These are phyloP conservation scores for Hemicrepidius hirtus DNA, from an alignment of 2,888 invertebrate genomes.

Conservation along the genomic window DNA sequence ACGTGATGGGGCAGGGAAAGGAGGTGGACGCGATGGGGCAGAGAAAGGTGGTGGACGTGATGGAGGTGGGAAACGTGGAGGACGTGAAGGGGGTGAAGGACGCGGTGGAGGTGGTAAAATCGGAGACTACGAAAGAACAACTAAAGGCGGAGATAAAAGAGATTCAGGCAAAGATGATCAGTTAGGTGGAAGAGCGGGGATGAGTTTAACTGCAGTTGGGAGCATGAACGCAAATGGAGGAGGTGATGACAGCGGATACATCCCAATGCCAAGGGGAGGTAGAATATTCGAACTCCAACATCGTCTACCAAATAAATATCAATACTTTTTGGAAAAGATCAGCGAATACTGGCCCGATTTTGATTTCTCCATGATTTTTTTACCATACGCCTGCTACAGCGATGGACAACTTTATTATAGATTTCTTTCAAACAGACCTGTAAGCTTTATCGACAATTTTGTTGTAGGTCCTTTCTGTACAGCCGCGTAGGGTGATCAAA, in stretches of 20 bases:
- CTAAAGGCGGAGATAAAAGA: not conserved
- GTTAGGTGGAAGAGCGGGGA: too few species aligned
- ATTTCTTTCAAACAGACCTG: slow-evolving; percentile 59
- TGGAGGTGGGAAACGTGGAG: too few species aligned
- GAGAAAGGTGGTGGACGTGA: too few species aligned
- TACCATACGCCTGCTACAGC: slow-evolving; percentile 66
- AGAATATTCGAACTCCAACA: slow-evolving; percentile 10
- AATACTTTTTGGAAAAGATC: slow-evolving; percentile 63
- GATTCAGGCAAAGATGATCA: not conserved
- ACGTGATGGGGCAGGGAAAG: too few species aligned
- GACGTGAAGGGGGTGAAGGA: not conserved
- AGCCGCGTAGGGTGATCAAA: too few species aligned
- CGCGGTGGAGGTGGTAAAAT: not conserved
- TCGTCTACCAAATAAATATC: slow-evolving; percentile 56
- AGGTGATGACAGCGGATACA: not conserved
- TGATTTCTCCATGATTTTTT: slow-evolving; percentile 60
- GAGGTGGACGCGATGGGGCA: too few species aligned
- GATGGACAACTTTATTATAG: slow-evolving; percentile 68
- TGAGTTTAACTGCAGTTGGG: not conserved
- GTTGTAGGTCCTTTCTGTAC: too few species aligned
- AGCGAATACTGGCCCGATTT: slow-evolving; percentile 62
- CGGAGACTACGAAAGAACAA: not conserved
- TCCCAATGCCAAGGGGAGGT: not conserved
- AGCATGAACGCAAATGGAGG: not conserved
- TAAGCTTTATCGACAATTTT: too few species aligned